Evolutionary conservation across 2,113 vertebrate species (phyloP), one percentile per base, ranked within the genome.

Genomic region (Apaloderma vittatum): DNA sequence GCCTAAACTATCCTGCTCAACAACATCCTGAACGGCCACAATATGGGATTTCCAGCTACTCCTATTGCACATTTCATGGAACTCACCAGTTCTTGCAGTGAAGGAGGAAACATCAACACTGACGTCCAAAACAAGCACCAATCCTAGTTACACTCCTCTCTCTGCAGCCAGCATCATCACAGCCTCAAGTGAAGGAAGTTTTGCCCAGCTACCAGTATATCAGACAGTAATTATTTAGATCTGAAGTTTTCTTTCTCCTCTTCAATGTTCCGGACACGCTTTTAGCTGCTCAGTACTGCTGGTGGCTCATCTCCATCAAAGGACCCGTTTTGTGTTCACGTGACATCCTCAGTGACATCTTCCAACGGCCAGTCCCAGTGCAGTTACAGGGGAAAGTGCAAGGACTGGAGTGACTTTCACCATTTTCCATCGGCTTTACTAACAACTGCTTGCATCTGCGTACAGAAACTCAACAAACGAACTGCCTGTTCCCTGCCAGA

Each of bases 11-110:
- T 23, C 22, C 52, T 23, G 5, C 45, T 67, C 58, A 22, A n/a
- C 40, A 12, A 43, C 6, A 4, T 5, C n/a, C 6, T 4, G 3
- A 40, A 45, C 20, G 23, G 36, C 19, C 52, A 46, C n/a, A 51
- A 2, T 0, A 20, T 0, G 4, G 30, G 15, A 57, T 21, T 61
- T 65, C 40, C 51, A 77, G 58, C 45, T 48, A 6, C 12, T 18
- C 27, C 20, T 14, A 2, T 2, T 52, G 40, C 68, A 37, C n/a
- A 12, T 8, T 21, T 40, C 43, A 34, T 29, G 19, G 67, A 62
- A 62, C 15, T 21, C 11, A 49, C 18, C 26, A 37, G 21, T 6
- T 1, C 0, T 0, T 11, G 21, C 3, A 66, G 24, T 11, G 18
- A 79, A 49, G 32, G 15, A 81, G 11, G 27, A 75, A 79, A 51